Evolutionary conservation across 2,113 vertebrate genomes (phyloP), one percentile per base, ranked within the genome.

Genomic region (Hydrochoerus hydrochaeris): DNA sequence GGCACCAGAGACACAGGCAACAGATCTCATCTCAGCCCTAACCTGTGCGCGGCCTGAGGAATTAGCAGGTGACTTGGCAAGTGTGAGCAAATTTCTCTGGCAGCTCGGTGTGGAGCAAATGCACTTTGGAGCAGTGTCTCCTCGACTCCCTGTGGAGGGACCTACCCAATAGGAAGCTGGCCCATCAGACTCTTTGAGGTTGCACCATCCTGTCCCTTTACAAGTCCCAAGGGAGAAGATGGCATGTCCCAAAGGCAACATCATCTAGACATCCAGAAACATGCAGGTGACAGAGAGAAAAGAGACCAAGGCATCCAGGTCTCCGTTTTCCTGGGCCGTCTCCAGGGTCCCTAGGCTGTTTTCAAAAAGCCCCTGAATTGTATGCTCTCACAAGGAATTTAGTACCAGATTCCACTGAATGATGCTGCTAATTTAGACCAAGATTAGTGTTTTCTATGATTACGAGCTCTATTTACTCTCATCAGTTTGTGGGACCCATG

Each of bases 401-500:
- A 91, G 32, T 49, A 90, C 62, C 52, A 80, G 30, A 95, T 63
- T 88, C 77, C 44, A 93, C 1, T 63, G 3, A 82, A 16, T 75
- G 46, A 85, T 57, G 46, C 46, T 77, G 82, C 46, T 88, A 73
- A 87, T 90, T 95, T 89, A 82, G 52, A 91, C 60, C 58, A 95
- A 0, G 4, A 77, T 92, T 85, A 77, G 16, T 77, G 85, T 52
- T 91, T 92, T 81, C 83, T 44, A 17, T 63, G 73, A 88, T 93
- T 85, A 86, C 12, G 46, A 71, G 58, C 96, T 88, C 85, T 83
- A 71, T 90, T 95, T 85, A 71, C 16, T 86, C 5, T 77, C 32
- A 89, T 91, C 52, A 83, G 14, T 77, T 60, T 91, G 22, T 54
- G 71, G n/a, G 35, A 67, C 85, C 38, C 54, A 60, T 35, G 95